Conservation (phyloP, 2,113 vertebrate species). For the Brienomyrus brachyistius region DNA sequence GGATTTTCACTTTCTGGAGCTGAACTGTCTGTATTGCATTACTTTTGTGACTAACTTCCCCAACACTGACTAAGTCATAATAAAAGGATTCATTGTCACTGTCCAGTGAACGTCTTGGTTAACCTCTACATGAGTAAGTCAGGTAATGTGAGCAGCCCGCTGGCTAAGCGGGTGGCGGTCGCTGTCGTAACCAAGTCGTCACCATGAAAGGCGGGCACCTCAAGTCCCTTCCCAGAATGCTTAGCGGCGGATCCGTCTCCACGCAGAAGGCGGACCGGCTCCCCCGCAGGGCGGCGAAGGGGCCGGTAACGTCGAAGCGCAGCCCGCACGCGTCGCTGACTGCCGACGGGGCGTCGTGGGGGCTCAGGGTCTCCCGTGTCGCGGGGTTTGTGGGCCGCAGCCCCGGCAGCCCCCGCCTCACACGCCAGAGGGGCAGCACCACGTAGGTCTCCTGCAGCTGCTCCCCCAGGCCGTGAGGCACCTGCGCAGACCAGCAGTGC, state of each 20-base stretch:
- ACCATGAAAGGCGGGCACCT: conserved; percentile 55
- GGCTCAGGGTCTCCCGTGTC: conserved; percentile 15
- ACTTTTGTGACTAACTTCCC: no score
- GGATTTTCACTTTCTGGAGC: no score
- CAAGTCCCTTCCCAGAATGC: conserved; percentile 26
- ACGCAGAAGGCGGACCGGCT: conserved; percentile 44
- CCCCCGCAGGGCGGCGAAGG: conserved; percentile 23
- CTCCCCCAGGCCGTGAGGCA: conserved; percentile 47
- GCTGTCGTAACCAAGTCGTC: conserved; percentile 50
- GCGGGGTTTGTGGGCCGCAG: conserved; percentile 29
- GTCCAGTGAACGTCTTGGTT: not conserved
- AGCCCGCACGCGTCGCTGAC: conserved; percentile 52
- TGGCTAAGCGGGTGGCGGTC: conserved; percentile 12
- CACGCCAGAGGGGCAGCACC: conserved; percentile 46
- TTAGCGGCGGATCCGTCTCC: conserved; percentile 24
- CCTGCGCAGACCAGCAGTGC: conserved; percentile 54
- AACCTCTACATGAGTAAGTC: not conserved
- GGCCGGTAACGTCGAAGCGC: conserved; percentile 48
- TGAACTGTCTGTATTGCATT: no score
- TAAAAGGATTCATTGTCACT: not conserved
- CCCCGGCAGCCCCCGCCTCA: conserved; percentile 17
- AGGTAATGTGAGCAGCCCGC: not conserved
- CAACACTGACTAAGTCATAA: not conserved
- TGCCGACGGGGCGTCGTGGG: conserved; percentile 27
- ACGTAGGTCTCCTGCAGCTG: conserved; percentile 45